Percentiles rank a stretch among this genome's conserved stretches.
Conservation (phyloP, 2,113 vertebrate genomes). For the Ancistrus triradiatus region DNA sequence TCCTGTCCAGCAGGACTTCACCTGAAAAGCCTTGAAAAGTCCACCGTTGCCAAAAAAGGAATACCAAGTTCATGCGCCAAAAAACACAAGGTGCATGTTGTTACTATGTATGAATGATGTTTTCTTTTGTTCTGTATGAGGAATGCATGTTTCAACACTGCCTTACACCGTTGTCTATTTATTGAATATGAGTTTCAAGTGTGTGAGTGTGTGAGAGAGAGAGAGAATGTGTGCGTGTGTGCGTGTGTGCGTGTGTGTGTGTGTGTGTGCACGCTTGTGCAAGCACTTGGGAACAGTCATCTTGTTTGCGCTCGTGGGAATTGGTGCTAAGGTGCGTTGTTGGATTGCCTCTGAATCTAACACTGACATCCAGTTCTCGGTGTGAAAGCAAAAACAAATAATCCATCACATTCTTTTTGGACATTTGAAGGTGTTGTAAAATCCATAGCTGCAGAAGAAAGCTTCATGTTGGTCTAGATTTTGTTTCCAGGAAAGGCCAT, state of each 20-base stretch:
- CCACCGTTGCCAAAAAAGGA: slow-evolving; percentile 56
- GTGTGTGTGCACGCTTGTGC: slow-evolving; percentile 45
- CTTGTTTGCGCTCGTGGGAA: background rate
- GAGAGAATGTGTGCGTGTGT: too few species aligned
- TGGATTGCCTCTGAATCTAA: background rate
- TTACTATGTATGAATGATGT: slow-evolving; percentile 70
- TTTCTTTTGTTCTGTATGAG: slow-evolving; percentile 74
- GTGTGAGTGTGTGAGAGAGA: slow-evolving; percentile 48
- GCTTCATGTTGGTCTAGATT: slow-evolving; percentile 5
- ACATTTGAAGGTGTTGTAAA: slow-evolving; percentile 26
- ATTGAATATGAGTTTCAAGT: slow-evolving; percentile 75
- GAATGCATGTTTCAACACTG: slow-evolving; percentile 85
- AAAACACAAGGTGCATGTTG: slow-evolving; percentile 79
- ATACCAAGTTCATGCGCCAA: slow-evolving; percentile 40
- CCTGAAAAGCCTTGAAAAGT: slow-evolving; percentile 85
- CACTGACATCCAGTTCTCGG: background rate
- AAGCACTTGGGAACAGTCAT: slow-evolving; percentile 57
- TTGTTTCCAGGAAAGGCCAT: slow-evolving; percentile 20
- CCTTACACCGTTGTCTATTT: slow-evolving; percentile 94
- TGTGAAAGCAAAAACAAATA: background rate
- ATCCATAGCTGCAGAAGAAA: slow-evolving; percentile 4
- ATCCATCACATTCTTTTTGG: slow-evolving; percentile 8
- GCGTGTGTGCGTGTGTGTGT: slow-evolving; percentile 53
- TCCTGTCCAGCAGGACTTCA: slow-evolving; percentile 78
- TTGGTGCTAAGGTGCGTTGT: too few species aligned